phyloP scores from a whole-genome alignment of 2,113 vertebrate species.

The Polypterus bichir region DNA sequence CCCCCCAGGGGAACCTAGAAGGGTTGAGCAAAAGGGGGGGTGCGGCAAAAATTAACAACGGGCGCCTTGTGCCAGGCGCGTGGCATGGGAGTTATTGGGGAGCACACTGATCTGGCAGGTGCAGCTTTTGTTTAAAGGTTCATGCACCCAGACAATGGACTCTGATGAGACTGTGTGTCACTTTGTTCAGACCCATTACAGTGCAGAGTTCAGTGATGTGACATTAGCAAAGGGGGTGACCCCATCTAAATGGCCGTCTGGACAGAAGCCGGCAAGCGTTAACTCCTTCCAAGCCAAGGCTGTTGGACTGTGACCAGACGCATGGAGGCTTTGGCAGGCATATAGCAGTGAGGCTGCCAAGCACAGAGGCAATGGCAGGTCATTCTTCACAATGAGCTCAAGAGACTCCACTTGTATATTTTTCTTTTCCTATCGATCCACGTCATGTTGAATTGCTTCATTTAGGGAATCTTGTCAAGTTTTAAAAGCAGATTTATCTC shows the following conservation, averaged over 20 bases:
- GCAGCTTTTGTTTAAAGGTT: constrained; percentile 66
- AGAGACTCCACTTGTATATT: no score
- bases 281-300: background rate
- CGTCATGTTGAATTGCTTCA: no score
- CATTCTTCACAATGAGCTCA: no score
- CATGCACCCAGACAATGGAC: constrained; percentile 46
- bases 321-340: background rate
- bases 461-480: no score
- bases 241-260: constrained; percentile 31
- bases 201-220: constrained; percentile 24
- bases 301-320: background rate
- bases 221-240: constrained; percentile 38
- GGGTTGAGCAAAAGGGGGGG: constrained; percentile 37
- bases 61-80: constrained; percentile 69
- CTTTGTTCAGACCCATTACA: constrained; percentile 34
- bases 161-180: constrained; percentile 42
- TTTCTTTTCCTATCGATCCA: no score
- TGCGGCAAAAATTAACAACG: constrained; percentile 48
- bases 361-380: no score
- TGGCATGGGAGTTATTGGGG: constrained; percentile 46
- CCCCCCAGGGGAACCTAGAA: constrained; percentile 36
- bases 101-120: constrained; percentile 59
- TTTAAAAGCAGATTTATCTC: no score
- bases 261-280: constrained; percentile 9
- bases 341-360: no score